phyloP scores from a whole-genome alignment of 2,888 invertebrate genomes.

The Cataglyphis altisquamis region DNA sequence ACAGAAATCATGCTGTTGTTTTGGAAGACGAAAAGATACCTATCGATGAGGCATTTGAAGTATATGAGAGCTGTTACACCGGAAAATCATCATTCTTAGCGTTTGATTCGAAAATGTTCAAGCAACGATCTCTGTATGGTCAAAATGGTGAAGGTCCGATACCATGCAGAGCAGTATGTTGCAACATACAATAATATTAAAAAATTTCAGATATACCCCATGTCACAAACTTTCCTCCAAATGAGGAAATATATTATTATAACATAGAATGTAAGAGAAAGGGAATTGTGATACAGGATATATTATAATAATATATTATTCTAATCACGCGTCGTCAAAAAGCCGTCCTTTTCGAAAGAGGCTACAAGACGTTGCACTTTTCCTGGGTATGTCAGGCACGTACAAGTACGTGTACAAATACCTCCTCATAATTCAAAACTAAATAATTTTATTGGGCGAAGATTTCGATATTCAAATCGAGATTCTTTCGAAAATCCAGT shows the following conservation, averaged over 20 bases:
- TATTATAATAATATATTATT: slow-evolving; percentile 43
- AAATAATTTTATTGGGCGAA: slow-evolving; percentile 3
- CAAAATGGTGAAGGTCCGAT: slow-evolving; percentile 73
- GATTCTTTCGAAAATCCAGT: slow-evolving; percentile 33
- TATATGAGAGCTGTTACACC: slow-evolving; percentile 83
- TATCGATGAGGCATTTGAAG: slow-evolving; percentile 84
- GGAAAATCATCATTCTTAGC: slow-evolving; percentile 68
- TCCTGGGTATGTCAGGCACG: slow-evolving; percentile 50
- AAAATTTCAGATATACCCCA: slow-evolving; percentile 36
- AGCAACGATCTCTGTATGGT: slow-evolving; percentile 64
- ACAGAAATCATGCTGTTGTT: slow-evolving; percentile 53
- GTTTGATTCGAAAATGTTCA: slow-evolving; percentile 71
- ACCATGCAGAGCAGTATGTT: slow-evolving; percentile 83
- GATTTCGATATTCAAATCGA: slow-evolving; percentile 20
- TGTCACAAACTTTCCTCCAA: slow-evolving; percentile 33
- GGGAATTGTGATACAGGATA: not conserved
- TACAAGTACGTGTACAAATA: slow-evolving; percentile 40
- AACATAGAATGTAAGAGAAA: slow-evolving; percentile 6
- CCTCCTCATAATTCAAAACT: not conserved
- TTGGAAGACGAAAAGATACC: slow-evolving; percentile 64
- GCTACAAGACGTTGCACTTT: slow-evolving; percentile 62
- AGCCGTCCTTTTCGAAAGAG: slow-evolving; percentile 63
- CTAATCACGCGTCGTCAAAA: slow-evolving; percentile 63
- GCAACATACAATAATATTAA: slow-evolving; percentile 82
- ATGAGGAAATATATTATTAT: slow-evolving; percentile 22